Base-by-base conservation (phyloP, 2,888 invertebrate genomes). In the Drosophila fulvimacula region DNA sequence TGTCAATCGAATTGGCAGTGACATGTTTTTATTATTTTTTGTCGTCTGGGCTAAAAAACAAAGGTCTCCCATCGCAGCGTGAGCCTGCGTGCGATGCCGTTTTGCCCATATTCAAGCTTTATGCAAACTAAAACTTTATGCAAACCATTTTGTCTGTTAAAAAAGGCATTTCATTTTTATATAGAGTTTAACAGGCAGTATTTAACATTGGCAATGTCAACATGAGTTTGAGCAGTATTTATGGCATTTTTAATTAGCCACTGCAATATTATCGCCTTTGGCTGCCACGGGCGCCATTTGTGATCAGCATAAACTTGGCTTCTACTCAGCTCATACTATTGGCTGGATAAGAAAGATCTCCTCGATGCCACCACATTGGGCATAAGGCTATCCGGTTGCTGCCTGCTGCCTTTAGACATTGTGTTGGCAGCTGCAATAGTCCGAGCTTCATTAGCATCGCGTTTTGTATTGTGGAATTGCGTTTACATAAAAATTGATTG, bases 221-320 rank as follows among this genome's bases (percentile, higher is more conserved):
- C 64, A 24, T 49, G 42, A 56, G 56, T 34, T 57, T 55, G 44
- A 58, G 57, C 42, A 27, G 73, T 69, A 62, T 72, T 84, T 85
- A 84, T 87, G 88, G 80, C 67, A 82, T 78, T 87, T 76, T 82
- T 84, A 84, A 84, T 87, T 82, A 82, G 81, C 42, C 77, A 80
- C 75, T 48, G 75, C 52, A 64, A 61, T 52, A 51, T 78, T 68
- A 70, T 48, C 63, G 57, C 60, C 73, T 68, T 65, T 69, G 52
- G 44, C 32, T 69, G 72, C 38, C 58, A 51, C 55, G 49, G 63
- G 64, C 78, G 68, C 74, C 67, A 27, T 64, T 74, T 59, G 61
- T 58, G 58, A 63, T 72, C 73, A 63, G 61, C 62, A 74, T 65
- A 60, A 69, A 58, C 59, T 57, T 60, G 62, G 60, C 58, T 65